A percentile compares a stretch with the other conserved stretches of the same genome.
Evolutionary conservation across 2,888 invertebrate genomes (phyloP).

Genomic region (Drosophila subquinaria): DNA sequence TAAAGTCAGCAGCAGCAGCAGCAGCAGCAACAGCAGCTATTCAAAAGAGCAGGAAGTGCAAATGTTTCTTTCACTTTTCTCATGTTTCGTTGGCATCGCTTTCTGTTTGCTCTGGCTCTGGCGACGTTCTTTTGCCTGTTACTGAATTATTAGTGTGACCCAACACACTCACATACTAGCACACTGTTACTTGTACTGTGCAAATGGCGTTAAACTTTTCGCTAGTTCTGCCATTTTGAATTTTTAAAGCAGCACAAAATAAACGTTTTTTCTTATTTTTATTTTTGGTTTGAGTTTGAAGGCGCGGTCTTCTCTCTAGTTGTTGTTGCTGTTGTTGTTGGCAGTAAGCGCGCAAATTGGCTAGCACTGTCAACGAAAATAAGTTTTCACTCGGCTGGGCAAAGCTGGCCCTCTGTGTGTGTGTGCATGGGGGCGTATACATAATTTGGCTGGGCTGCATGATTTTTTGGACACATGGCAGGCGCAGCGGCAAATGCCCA

Average conservation of each 20-base stretch:
- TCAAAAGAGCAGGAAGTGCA: slow-evolving; percentile 76
- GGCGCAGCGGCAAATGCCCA: slow-evolving; percentile 37
- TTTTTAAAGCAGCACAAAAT: slow-evolving; percentile 64
- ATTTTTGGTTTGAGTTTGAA: slow-evolving; percentile 19
- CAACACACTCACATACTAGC: slow-evolving; percentile 31
- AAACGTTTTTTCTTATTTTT: neutral
- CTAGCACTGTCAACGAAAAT: slow-evolving; percentile 68
- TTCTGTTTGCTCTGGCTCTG: slow-evolving; percentile 47
- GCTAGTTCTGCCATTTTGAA: slow-evolving; percentile 74
- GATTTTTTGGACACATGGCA: slow-evolving; percentile 61
- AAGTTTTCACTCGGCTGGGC: slow-evolving; percentile 58
- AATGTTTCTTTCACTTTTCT: slow-evolving; percentile 76
- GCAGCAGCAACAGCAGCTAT: slow-evolving; percentile 16
- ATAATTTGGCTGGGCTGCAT: slow-evolving; percentile 76
- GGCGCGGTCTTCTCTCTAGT: slow-evolving; percentile 42
- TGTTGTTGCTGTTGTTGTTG: slow-evolving; percentile 36
- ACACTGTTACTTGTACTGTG: slow-evolving; percentile 10
- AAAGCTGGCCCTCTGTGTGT: slow-evolving; percentile 10
- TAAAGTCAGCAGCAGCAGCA: neutral
- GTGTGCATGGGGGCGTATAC: slow-evolving; percentile 70
- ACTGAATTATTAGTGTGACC: slow-evolving; percentile 78
- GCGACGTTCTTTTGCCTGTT: slow-evolving; percentile 71
- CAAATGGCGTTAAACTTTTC: slow-evolving; percentile 61
- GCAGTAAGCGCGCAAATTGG: slow-evolving; percentile 74
- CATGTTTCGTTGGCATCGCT: slow-evolving; percentile 26